Percentiles rank a stretch among this genome's conserved stretches.
Evolutionary conservation across 1,140 invertebrate genomes (phyloP).

Genomic region (Arion vulgaris): DNA sequence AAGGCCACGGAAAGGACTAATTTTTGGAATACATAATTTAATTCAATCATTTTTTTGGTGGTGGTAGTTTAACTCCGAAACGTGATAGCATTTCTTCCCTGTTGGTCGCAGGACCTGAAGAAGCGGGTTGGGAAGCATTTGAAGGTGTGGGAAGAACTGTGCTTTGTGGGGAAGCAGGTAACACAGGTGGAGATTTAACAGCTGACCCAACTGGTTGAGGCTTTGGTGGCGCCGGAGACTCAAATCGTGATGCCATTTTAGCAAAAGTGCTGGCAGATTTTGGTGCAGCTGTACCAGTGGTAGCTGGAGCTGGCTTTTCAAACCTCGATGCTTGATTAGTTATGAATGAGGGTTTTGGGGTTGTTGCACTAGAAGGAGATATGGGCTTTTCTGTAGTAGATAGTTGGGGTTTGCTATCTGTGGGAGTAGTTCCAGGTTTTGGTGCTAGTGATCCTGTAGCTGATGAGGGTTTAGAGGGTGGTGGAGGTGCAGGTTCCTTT

Average conservation of each 20-base stretch:
- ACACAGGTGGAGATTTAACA: background rate
- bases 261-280: constrained; percentile 13
- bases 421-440: background rate
- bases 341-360: constrained; percentile 30
- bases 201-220: background rate
- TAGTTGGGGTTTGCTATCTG: background rate
- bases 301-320: constrained; percentile 34
- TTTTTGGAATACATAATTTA: too few species aligned
- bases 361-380: constrained; percentile 13
- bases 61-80: constrained; percentile 36
- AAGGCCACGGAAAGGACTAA: too few species aligned
- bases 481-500: background rate
- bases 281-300: constrained; percentile 9
- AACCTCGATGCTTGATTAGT: constrained; percentile 34
- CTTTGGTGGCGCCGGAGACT: background rate
- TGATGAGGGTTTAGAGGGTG: background rate
- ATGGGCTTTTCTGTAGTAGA: constrained; percentile 28
- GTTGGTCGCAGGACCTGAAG: constrained; percentile 8
- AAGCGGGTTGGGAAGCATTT: background rate
- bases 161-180: background rate
- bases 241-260: constrained; percentile 34
- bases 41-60: constrained; percentile 33
- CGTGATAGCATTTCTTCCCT: constrained; percentile 34
- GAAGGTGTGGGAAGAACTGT: background rate
- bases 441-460: background rate